These are phyloP conservation scores for Rhegmatorhina hoffmannsi DNA, from an alignment of 2,113 vertebrate genomes.

Conservation along the genomic window DNA sequence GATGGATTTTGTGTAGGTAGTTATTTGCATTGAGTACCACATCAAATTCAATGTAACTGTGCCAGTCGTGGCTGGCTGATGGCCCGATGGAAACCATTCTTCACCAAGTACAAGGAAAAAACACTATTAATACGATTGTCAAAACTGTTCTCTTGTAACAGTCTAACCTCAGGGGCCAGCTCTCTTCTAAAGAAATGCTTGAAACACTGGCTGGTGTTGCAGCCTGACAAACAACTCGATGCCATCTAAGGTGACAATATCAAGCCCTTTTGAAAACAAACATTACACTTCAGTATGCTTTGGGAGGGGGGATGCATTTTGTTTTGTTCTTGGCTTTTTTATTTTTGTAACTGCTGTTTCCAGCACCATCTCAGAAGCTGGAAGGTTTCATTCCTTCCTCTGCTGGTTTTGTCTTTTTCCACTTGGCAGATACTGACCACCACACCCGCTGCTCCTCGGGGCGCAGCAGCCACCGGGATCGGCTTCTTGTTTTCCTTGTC, in stretches of 20 bases:
- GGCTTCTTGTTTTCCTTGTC: neutral
- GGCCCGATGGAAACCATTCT: neutral
- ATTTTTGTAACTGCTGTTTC: slow-evolving; percentile 50
- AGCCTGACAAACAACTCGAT: neutral
- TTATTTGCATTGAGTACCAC: neutral
- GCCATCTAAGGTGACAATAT: neutral
- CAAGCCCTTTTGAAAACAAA: slow-evolving; percentile 47
- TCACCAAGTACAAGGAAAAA: neutral
- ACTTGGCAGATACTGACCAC: slow-evolving; percentile 25
- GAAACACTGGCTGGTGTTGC: neutral
- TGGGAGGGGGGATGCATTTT: neutral
- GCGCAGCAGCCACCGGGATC: neutral
- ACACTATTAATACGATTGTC: neutral
- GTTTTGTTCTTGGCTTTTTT: slow-evolving; percentile 40
- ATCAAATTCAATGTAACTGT: neutral
- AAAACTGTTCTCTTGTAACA: neutral
- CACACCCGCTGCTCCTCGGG: neutral
- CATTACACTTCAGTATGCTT: slow-evolving; percentile 49
- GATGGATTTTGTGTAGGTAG: slow-evolving; percentile 9
- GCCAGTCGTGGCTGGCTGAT: neutral
- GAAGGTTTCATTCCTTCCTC: slow-evolving; percentile 43
- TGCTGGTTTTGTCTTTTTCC: slow-evolving; percentile 35
- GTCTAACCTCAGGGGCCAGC: neutral
- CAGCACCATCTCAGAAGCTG: slow-evolving; percentile 28
- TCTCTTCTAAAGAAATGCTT: slow-evolving; percentile 17